Conservation (phyloP, 2,113 vertebrate species). For the Proteles cristata region DNA sequence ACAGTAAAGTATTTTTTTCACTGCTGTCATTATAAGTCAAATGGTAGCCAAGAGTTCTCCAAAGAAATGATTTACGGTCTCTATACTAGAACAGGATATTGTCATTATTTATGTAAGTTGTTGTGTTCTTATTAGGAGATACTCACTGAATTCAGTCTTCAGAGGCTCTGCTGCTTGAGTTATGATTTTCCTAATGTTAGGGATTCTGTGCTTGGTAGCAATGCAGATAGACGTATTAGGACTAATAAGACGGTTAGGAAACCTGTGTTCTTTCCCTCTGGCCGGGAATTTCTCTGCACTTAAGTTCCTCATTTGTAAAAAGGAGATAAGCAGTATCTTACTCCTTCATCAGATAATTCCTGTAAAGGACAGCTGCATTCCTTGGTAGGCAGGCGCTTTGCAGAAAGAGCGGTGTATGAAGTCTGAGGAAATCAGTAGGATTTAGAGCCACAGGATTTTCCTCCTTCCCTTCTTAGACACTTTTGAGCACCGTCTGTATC, state of each 20-base stretch:
- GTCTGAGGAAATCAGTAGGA: background rate
- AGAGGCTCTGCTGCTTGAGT: background rate
- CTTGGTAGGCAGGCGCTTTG: background rate
- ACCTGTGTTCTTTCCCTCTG: background rate
- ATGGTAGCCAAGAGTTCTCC: background rate
- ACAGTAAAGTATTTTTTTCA: constrained; percentile 64
- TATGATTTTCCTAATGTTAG: background rate
- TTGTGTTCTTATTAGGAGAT: background rate
- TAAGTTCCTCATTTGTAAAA: constrained; percentile 56
- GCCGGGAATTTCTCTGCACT: background rate
- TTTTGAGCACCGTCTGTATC: background rate
- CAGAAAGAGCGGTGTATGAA: background rate
- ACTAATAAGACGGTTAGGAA: background rate
- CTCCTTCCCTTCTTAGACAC: background rate
- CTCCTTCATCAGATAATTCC: background rate
- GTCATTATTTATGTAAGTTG: background rate
- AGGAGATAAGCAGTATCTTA: constrained; percentile 15
- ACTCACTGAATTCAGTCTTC: background rate
- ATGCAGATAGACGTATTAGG: background rate
- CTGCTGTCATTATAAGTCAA: constrained; percentile 55
- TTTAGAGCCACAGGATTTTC: background rate
- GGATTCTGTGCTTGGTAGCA: background rate
- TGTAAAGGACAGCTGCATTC: background rate
- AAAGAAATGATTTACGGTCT: background rate
- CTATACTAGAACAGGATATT: background rate